Percentiles rank a stretch among this genome's conserved stretches.
Conservation (phyloP, 2,113 vertebrate species). For the Microtus richardsoni region DNA sequence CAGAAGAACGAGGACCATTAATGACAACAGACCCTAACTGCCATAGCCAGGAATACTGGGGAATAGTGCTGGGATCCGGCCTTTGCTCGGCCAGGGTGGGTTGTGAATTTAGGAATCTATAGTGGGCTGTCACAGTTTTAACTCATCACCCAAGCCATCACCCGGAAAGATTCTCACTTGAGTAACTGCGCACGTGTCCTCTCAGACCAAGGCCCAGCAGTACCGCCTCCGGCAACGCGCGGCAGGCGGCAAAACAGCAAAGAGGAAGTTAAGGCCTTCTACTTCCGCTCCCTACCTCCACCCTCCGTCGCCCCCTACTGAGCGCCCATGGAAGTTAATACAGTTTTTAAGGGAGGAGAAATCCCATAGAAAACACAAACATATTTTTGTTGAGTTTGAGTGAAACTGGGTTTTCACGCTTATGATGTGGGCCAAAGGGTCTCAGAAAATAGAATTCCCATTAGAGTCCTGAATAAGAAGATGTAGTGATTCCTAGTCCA, state of each 20-base stretch:
- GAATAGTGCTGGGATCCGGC: rapidly evolving
- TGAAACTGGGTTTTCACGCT: background rate
- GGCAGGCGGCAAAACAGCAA: no score
- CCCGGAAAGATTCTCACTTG: background rate
- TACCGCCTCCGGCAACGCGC: rapidly evolving
- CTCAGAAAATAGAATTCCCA: background rate
- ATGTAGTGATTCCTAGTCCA: background rate
- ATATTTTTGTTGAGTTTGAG: background rate
- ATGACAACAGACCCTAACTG: background rate
- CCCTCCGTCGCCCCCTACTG: background rate
- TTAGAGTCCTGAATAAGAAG: background rate
- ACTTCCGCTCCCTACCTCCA: background rate
- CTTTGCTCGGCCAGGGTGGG: no score
- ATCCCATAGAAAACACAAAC: background rate
- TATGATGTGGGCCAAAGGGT: no score
- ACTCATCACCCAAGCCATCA: background rate
- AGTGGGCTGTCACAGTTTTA: background rate
- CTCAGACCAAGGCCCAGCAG: rapidly evolving
- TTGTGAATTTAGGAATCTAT: background rate
- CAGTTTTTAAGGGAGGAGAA: no score
- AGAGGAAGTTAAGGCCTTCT: background rate
- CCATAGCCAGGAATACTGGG: no score
- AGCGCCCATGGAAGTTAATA: no score
- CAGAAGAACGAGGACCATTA: background rate
- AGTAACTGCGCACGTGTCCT: rapidly evolving